Percentiles rank a stretch among this genome's conserved stretches.
Conservation (phyloP, 2,113 vertebrate species). For the Oryzias woworae region DNA sequence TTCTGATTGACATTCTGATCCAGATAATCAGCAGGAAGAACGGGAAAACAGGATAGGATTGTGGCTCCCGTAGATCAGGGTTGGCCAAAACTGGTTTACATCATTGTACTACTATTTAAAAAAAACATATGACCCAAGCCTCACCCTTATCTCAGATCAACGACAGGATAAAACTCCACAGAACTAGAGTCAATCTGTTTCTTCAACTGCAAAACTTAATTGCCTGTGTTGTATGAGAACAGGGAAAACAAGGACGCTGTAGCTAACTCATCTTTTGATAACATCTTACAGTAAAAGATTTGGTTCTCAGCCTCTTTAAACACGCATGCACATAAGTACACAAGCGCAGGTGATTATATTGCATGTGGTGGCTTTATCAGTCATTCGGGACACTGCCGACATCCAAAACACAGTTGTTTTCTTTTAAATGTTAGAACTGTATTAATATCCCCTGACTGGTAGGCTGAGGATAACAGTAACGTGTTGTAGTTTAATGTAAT, state of each 20-base stretch:
- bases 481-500: slow-evolving; percentile 19
- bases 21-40: too few relatives aligned
- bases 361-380: slow-evolving; percentile 42
- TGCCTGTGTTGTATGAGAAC: slow-evolving; percentile 34
- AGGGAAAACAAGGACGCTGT: slow-evolving; percentile 40
- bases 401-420: slow-evolving; percentile 40
- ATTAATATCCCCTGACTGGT: slow-evolving; percentile 16
- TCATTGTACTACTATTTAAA: too few relatives aligned
- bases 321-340: slow-evolving; percentile 23
- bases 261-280: slow-evolving; percentile 64
- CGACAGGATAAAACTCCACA: too few relatives aligned
- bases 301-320: slow-evolving; percentile 1
- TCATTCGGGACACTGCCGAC: slow-evolving; percentile 61
- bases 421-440: slow-evolving; percentile 25
- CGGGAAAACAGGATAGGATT: too few relatives aligned
- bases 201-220: too few relatives aligned
- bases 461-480: slow-evolving; percentile 17
- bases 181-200: too few relatives aligned
- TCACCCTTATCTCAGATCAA: too few relatives aligned
- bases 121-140: too few relatives aligned
- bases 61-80: too few relatives aligned
- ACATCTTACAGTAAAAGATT: slow-evolving; percentile 45
- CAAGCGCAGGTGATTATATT: slow-evolving; percentile 42
- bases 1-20: too few relatives aligned
- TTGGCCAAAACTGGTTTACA: too few relatives aligned